Evolutionary conservation across 2,888 invertebrate genomes (phyloP).

Genomic region (Dasysyrphus albostriatus): DNA sequence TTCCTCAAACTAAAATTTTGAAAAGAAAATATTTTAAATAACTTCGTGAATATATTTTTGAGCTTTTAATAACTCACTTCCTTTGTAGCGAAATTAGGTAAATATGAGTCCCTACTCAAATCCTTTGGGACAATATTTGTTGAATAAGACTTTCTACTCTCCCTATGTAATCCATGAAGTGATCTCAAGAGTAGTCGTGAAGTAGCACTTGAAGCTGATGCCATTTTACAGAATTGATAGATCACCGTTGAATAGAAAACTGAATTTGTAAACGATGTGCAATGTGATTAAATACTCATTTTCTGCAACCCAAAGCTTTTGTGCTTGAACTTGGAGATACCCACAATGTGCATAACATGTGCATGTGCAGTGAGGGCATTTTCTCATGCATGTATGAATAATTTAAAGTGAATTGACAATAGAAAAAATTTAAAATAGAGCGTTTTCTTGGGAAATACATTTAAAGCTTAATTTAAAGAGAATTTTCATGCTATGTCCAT

Average conservation of each 20-base stretch:
- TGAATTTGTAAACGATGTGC: background rate
- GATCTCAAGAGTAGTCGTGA: conserved; percentile 39
- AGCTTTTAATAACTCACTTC: background rate
- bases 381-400: background rate
- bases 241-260: background rate
- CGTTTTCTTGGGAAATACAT: conserved; percentile 20
- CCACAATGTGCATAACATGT: background rate
- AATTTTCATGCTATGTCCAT: conserved; percentile 1
- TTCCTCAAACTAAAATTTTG: conserved; percentile 85
- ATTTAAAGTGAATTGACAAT: conserved; percentile 1
- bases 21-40: background rate
- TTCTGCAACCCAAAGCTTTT: conserved; percentile 9
- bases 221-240: conserved; percentile 1
- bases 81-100: conserved; percentile 1
- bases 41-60: background rate
- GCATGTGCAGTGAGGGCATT: background rate
- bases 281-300: conserved; percentile 13
- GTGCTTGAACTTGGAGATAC: background rate
- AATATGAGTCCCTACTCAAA: background rate
- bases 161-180: conserved; percentile 43
- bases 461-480: conserved; percentile 24
- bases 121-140: conserved; percentile 35
- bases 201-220: background rate
- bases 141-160: conserved; percentile 24
- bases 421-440: background rate